These are phyloP conservation scores for Canis aureus DNA, from an alignment of 2,113 vertebrate genomes.

Conservation along the genomic window DNA sequence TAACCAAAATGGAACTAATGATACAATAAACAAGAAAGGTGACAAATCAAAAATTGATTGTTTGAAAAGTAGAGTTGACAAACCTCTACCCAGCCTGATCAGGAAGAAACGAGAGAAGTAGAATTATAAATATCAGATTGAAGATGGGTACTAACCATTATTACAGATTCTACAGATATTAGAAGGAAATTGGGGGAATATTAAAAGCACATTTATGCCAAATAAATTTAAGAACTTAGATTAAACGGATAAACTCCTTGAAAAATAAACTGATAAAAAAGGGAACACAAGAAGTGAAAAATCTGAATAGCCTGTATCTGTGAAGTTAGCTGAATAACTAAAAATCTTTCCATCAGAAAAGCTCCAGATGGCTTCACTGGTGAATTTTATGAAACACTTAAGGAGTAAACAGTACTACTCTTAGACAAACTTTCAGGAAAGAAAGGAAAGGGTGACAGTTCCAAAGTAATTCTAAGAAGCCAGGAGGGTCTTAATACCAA, in stretches of 20 bases:
- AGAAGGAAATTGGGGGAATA: not conserved
- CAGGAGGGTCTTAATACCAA: not conserved
- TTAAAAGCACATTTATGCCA: not conserved
- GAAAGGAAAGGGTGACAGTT: not conserved
- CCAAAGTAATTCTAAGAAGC: not conserved
- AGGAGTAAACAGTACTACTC: not conserved
- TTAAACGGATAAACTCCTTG: not conserved
- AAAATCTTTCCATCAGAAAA: constrained; percentile 25
- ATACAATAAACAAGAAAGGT: not conserved
- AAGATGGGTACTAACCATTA: not conserved
- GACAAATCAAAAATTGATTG: not conserved
- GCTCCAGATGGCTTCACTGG: not conserved
- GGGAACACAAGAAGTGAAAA: not conserved
- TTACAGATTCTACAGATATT: not conserved
- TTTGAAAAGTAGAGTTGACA: not conserved
- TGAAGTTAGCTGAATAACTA: not conserved
- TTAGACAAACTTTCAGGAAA: not conserved
- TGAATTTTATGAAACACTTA: constrained; percentile 41
- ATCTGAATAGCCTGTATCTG: not conserved
- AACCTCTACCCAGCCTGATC: not conserved
- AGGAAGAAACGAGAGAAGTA: not conserved
- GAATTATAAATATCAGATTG: not conserved
- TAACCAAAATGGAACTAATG: not conserved
- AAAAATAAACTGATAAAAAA: not conserved
- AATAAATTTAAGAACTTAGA: not conserved